Conservation (phyloP, 2,113 vertebrate genomes). For the Anas platyrhynchos region DNA sequence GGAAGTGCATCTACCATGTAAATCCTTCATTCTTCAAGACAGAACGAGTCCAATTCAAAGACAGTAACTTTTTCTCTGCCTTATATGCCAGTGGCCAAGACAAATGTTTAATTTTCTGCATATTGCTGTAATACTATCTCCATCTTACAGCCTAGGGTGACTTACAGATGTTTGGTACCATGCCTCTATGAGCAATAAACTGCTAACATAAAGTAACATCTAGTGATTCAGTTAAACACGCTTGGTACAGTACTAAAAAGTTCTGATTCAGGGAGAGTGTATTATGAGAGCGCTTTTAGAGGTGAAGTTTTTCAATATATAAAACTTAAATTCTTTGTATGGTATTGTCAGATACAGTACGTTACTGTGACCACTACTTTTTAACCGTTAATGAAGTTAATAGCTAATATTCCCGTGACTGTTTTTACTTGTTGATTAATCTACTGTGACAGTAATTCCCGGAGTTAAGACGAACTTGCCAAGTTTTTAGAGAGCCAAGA, state of each 20-base stretch:
- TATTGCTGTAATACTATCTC: neutral
- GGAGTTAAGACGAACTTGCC: too few relatives aligned
- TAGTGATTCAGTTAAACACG: neutral
- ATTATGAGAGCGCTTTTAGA: neutral
- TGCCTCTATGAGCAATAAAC: neutral
- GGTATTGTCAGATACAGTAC: neutral
- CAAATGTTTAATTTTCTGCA: neutral
- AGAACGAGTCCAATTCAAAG: neutral
- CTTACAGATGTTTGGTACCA: neutral
- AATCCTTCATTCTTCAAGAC: neutral
- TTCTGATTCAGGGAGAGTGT: neutral
- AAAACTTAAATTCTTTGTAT: neutral
- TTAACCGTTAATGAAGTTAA: neutral
- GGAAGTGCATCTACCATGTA: neutral
- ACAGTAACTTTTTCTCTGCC: neutral
- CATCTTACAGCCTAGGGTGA: neutral
- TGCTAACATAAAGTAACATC: neutral
- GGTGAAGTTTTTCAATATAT: neutral
- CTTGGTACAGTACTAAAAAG: neutral
- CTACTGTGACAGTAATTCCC: neutral
- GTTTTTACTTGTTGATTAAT: neutral
- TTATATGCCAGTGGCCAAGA: neutral
- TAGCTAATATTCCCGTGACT: neutral
- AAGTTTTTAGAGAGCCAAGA: too few relatives aligned
- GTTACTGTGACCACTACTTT: neutral